Conservation (phyloP, 2,113 vertebrate genomes). For the Eurypyga helias region DNA sequence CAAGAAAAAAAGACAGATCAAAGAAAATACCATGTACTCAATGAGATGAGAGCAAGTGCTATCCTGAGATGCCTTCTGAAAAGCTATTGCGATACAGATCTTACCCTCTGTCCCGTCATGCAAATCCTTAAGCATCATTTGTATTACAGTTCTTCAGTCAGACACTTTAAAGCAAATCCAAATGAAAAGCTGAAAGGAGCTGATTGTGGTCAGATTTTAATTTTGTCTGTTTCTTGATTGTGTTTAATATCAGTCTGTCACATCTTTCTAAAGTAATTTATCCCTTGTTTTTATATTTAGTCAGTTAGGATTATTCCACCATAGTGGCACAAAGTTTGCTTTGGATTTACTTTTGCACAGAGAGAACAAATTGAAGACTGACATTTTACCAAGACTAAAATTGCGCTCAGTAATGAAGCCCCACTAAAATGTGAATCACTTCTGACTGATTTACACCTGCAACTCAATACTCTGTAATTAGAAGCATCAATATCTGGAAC, state of each 20-base stretch:
- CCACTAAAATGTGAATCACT: neutral
- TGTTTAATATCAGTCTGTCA: neutral
- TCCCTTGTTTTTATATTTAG: neutral
- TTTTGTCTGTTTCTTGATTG: neutral
- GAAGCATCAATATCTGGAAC: neutral
- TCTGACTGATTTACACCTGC: conserved; percentile 32
- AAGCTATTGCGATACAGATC: neutral
- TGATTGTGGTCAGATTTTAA: neutral
- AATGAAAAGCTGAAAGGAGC: neutral
- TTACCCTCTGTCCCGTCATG: neutral
- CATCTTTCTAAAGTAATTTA: neutral
- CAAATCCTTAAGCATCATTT: neutral
- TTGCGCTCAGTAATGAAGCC: neutral
- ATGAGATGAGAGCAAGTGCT: neutral
- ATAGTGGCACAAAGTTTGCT: neutral
- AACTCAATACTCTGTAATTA: neutral
- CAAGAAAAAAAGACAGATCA: neutral
- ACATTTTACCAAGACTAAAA: conserved; percentile 5
- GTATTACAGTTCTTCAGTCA: neutral
- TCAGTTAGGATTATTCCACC: neutral
- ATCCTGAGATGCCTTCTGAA: neutral
- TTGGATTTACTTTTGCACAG: neutral
- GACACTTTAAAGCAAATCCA: neutral
- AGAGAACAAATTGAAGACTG: neutral
- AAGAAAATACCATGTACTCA: neutral